Base-by-base conservation (phyloP, 2,113 vertebrate genomes). In the Spea multiplicata region DNA sequence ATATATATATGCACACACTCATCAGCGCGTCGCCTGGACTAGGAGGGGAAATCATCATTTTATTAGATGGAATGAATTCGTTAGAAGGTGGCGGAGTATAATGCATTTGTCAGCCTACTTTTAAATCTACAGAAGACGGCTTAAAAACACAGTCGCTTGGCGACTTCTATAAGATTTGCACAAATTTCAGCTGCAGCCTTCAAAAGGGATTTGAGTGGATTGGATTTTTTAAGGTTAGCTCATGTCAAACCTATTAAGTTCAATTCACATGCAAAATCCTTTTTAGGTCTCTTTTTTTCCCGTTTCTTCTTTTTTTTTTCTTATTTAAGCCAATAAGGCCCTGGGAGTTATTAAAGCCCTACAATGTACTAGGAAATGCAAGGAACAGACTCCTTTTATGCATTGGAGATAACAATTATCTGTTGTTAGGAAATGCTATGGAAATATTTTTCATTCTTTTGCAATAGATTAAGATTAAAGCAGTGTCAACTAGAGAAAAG, bases 161-260 rank as follows among this genome's bases (percentile, higher is more conserved):
- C 77, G 86, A 80, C 81, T 87, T 87, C 81, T 84, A 47, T 82
- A 79, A 89, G 82, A 89, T 89, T 89, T 88, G 85, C 86, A 86
- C 87, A 86, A 89, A 89, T 87, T 88, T 88, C 85, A 86, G 75
- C 84, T 88, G 87, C 83, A 85, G 85, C 84, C 89, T 88, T 91
- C 87, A 88, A 80, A 88, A 91, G 82, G 86, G 86, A 91, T 91
- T 92, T 92, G 92, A 90, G 89, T 87, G 88, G 90, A 92, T 92
- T 92, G 91, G 91, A 91, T 94, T 94, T 87, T 89, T 85, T 86
- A 87, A 85, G 90, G 87, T 94, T 93, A 93, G 86, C 91, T 88
- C 90, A 88, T 89, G 90, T 95, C 92, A 93, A 93, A 92, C 91
- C 92, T 91, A 90, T 93, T 94, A 92, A 88, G 88, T 88, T 91